phyloP scores from a whole-genome alignment of 2,888 invertebrate species.

The Gymnosoma rotundatum region DNA sequence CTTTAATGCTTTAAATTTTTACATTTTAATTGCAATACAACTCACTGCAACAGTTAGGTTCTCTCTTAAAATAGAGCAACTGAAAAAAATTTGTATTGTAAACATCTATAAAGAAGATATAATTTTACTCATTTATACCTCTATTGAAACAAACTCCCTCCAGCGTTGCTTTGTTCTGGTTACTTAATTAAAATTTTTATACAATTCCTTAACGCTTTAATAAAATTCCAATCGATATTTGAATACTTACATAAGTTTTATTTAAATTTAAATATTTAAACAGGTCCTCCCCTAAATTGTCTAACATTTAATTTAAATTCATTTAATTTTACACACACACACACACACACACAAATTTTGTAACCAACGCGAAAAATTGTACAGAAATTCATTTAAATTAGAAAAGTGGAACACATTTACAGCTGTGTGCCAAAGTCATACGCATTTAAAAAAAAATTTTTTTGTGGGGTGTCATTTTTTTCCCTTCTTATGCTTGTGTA shows the following conservation, averaged over 20 bases:
- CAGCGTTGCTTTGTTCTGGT: no score
- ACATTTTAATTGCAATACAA: no score
- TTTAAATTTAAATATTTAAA: conserved; percentile 15
- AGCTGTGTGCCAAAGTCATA: conserved; percentile 50
- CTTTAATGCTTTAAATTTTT: no score
- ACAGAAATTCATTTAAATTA: conserved; percentile 58
- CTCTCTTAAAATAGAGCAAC: no score
- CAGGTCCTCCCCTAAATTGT: conserved; percentile 11
- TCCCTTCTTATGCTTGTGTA: not conserved
- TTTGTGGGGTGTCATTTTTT: conserved; percentile 67
- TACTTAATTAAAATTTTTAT: no score
- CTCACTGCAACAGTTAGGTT: no score
- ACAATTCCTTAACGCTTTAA: no score
- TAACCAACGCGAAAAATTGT: not conserved
- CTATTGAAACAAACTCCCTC: no score
- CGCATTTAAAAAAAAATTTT: not conserved
- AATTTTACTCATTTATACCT: no score
- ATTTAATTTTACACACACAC: conserved; percentile 13
- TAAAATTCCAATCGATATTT: not conserved
- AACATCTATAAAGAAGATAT: no score
- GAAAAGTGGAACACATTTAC: conserved; percentile 63
- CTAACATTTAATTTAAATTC: conserved; percentile 19
- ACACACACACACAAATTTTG: not conserved
- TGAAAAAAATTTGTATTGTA: no score
- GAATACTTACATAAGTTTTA: not conserved